Base-by-base conservation (phyloP, 1,140 invertebrate genomes). In the Scaptomyza hsui region DNA sequence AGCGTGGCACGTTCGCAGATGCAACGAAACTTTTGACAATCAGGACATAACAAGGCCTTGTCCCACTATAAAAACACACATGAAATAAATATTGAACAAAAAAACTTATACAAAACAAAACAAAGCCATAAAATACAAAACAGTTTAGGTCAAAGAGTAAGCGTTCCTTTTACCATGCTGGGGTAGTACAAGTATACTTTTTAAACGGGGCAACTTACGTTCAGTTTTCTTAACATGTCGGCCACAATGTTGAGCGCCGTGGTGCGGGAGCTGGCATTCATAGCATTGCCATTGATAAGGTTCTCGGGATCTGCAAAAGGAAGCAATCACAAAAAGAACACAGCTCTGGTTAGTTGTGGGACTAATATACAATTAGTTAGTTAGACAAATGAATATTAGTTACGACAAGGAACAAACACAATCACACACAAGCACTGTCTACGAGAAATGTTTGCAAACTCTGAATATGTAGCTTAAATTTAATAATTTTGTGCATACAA, bases 241-340 rank as follows among this genome's bases (percentile, higher is more conserved):
- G 97, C 96, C 63, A 98, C 97, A 92, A 98, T 97, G 91, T 98
- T 98, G 91, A 98, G 95, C 51, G 97, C 97, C 63, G 96, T 95
- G 92, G 98, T 95, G 92, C 97, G 93, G 24, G 96, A 95, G 61
- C 97, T 96, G 44, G 96, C 95, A 76, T 97, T 95, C 92, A 98
- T 93, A 57, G 95, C 92, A 92, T 95, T 94, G 90, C 94, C 94
- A 93, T 94, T 95, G 81, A 93, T 92, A 76, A 92, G 88, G 92
- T 92, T 92, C 91, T 94, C 93, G 83, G 90, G 89, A 90, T 90
- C 90, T 90, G 86, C 67, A 92, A 92, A 92, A 79, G 85, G 83
- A 70, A 89, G 72, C 64, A 75, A 69, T 83, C 72, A 70, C 52
- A 63, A 55, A 15, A 62, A 52, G 79, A 52, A 89, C 78, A 88